Conservation (phyloP, 1,140 invertebrate species). For the Glossosoma conforme region DNA sequence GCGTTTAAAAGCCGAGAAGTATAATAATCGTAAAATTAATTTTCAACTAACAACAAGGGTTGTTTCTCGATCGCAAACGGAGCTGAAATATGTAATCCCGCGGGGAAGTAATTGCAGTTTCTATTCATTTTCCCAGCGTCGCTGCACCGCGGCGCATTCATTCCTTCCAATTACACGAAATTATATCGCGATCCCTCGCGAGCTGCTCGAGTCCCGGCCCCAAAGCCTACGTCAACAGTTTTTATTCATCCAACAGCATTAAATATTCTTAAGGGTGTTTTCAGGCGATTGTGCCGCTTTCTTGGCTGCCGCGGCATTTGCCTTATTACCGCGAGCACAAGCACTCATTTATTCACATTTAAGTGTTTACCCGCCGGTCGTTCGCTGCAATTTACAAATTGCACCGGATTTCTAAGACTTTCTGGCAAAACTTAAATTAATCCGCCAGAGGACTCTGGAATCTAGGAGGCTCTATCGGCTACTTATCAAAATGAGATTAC, state of each 20-base stretch:
- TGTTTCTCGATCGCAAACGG: too few relatives aligned
- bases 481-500: too few relatives aligned
- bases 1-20: too few relatives aligned
- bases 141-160: constrained; percentile 4
- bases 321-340: constrained; percentile 3
- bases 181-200: constrained; percentile 13
- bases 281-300: neutral
- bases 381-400: too few relatives aligned
- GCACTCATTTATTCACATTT: constrained; percentile 1
- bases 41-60: too few relatives aligned
- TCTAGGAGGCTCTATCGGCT: too few relatives aligned
- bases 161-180: constrained; percentile 23
- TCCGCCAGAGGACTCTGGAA: too few relatives aligned
- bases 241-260: constrained; percentile 6
- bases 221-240: constrained; percentile 1
- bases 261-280: constrained; percentile 7
- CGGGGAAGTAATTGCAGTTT: constrained; percentile 8
- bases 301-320: neutral
- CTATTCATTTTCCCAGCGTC: constrained; percentile 6
- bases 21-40: too few relatives aligned
- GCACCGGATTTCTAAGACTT: too few relatives aligned
- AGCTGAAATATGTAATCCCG: constrained; percentile 1
- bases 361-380: constrained; percentile 3
- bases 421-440: too few relatives aligned
- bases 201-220: neutral